These are phyloP conservation scores for Drosophila mimica DNA, from an alignment of 2,888 invertebrate species.

Conservation along the genomic window DNA sequence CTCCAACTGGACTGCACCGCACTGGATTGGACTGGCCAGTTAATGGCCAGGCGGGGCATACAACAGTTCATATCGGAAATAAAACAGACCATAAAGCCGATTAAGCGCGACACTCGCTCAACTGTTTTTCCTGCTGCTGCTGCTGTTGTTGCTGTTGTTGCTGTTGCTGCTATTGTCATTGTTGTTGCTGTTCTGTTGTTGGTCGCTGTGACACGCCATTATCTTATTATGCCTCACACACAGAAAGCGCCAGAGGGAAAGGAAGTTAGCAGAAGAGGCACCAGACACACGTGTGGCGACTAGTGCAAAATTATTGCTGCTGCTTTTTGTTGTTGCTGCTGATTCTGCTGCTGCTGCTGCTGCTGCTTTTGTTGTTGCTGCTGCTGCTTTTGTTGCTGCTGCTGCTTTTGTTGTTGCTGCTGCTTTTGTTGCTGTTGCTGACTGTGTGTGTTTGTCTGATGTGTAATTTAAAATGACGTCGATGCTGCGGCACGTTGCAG, in stretches of 20 bases:
- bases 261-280: constrained; percentile 19
- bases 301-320: constrained; percentile 63
- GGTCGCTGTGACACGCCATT: constrained; percentile 70
- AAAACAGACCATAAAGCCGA: constrained; percentile 81
- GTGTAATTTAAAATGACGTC: constrained; percentile 76
- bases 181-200: constrained; percentile 21
- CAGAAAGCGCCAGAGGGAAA: constrained; percentile 7
- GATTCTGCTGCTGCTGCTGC: constrained; percentile 32
- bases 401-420: constrained; percentile 29
- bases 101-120: constrained; percentile 75
- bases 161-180: constrained; percentile 25
- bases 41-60: constrained; percentile 46
- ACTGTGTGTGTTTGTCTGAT: constrained; percentile 49
- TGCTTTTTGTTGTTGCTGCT: constrained; percentile 13
- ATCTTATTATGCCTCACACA: constrained; percentile 76
- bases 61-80: constrained; percentile 78
- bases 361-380: constrained; percentile 23
- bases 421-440: constrained; percentile 39
- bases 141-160: constrained; percentile 20
- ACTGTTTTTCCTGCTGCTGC: constrained; percentile 54
- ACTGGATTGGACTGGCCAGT: constrained; percentile 22
- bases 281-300: constrained; percentile 61
- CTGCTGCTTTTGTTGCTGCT: constrained; percentile 41
- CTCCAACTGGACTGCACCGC: constrained; percentile 15
- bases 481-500: constrained; percentile 71